A percentile compares a stretch with the other conserved stretches of the same genome.
phyloP scores from a whole-genome alignment of 2,888 invertebrate genomes.

The Tenthredo amoena region DNA sequence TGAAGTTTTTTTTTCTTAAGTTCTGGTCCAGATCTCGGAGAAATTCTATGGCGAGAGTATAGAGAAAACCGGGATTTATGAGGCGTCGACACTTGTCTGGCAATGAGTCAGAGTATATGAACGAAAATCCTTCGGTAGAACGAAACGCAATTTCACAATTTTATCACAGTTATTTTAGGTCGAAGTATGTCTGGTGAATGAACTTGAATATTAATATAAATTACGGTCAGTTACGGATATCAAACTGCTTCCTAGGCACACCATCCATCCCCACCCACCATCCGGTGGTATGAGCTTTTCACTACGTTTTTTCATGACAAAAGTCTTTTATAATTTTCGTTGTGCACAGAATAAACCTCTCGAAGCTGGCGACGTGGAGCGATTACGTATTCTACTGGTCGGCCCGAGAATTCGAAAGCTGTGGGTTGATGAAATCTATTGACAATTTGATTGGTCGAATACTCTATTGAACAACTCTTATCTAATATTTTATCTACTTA shows the following conservation, averaged over 20 bases:
- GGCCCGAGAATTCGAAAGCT: not conserved
- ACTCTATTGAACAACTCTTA: not conserved
- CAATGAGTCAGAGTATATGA: not conserved
- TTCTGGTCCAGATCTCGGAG: not conserved
- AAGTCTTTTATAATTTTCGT: not conserved
- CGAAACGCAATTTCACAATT: not conserved
- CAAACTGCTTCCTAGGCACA: constrained; percentile 90
- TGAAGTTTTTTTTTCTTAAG: not conserved
- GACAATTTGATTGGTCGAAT: not conserved
- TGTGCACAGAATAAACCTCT: not conserved
- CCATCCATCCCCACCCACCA: constrained; percentile 87
- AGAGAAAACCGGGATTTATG: not conserved
- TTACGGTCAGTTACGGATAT: constrained; percentile 84
- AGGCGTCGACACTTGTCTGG: not conserved
- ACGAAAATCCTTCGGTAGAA: not conserved
- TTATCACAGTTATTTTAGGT: not conserved
- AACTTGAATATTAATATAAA: not conserved
- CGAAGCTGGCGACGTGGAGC: not conserved
- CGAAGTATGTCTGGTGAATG: not conserved
- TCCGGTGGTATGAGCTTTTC: constrained; percentile 80
- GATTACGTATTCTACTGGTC: not conserved
- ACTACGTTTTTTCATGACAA: constrained; percentile 79
- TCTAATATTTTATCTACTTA: not conserved
- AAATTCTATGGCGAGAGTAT: not conserved
- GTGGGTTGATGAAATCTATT: not conserved